These are phyloP conservation scores for Ranitomeya imitator DNA, from an alignment of 2,113 vertebrate species.

Conservation along the genomic window DNA sequence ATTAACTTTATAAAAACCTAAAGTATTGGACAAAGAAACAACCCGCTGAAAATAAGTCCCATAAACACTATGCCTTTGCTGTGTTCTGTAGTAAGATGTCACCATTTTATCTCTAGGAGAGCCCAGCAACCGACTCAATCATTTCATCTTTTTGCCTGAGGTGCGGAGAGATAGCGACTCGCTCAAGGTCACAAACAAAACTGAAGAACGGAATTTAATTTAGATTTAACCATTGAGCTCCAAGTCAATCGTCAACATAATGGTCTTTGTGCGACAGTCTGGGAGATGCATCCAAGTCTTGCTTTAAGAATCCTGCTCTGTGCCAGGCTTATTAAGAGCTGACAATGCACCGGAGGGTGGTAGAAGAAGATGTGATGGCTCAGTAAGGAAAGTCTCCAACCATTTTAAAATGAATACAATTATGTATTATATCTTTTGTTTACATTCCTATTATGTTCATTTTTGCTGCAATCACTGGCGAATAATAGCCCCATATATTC, in stretches of 20 bases:
- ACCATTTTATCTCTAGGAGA: slow-evolving; percentile 28
- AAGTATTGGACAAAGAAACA: background rate
- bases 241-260: background rate
- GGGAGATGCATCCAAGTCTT: background rate
- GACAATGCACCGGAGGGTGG: slow-evolving; percentile 1
- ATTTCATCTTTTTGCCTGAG: slow-evolving; percentile 38
- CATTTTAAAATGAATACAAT: slow-evolving; percentile 38
- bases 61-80: background rate
- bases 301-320: background rate
- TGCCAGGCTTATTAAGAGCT: slow-evolving; percentile 17
- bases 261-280: background rate
- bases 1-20: too few relatives aligned
- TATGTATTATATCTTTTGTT: slow-evolving; percentile 30
- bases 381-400: background rate
- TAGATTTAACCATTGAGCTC: slow-evolving; percentile 20
- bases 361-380: background rate
- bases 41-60: background rate
- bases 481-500: slow-evolving; percentile 32
- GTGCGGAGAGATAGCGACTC: background rate
- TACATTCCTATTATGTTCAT: slow-evolving; percentile 12
- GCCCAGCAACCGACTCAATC: background rate
- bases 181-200: slow-evolving; percentile 39
- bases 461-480: slow-evolving; percentile 11
- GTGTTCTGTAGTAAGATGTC: background rate
- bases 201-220: slow-evolving; percentile 7